phyloP scores from a whole-genome alignment of 1,140 invertebrate species.

The Brachionus angularis region DNA sequence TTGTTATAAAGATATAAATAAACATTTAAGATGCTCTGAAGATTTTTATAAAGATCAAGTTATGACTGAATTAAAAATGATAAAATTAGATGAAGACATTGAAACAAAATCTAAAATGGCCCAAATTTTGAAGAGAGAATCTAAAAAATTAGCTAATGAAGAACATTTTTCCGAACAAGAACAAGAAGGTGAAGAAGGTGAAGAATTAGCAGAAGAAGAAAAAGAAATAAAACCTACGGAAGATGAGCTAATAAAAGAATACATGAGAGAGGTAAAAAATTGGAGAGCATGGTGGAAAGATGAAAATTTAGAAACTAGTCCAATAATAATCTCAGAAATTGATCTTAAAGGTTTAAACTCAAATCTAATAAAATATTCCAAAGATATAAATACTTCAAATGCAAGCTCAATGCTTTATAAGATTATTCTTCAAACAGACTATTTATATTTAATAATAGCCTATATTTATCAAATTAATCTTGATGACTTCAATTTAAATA shows the following conservation, averaged over 20 bases:
- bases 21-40: conserved; percentile 15
- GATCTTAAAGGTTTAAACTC: neutral
- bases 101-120: conserved; percentile 10
- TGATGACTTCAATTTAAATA: neutral
- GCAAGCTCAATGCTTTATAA: conserved; percentile 7
- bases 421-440: neutral
- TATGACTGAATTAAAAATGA: conserved; percentile 1
- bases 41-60: conserved; percentile 32
- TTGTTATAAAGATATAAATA: conserved; percentile 19
- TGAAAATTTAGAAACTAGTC: neutral
- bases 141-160: neutral
- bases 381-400: neutral
- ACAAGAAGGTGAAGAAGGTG: neutral
- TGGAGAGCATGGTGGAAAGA: conserved; percentile 31
- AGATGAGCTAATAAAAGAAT: conserved; percentile 29
- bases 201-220: neutral
- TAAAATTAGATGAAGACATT: conserved; percentile 9
- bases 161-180: neutral
- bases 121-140: conserved; percentile 16
- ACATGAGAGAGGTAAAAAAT: neutral
- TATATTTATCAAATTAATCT: conserved; percentile 28
- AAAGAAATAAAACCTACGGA: neutral
- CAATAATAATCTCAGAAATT: neutral
- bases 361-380: neutral
- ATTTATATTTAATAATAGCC: neutral